Base-by-base conservation (phyloP, 1,140 invertebrate species). In the Euwallacea similis region DNA sequence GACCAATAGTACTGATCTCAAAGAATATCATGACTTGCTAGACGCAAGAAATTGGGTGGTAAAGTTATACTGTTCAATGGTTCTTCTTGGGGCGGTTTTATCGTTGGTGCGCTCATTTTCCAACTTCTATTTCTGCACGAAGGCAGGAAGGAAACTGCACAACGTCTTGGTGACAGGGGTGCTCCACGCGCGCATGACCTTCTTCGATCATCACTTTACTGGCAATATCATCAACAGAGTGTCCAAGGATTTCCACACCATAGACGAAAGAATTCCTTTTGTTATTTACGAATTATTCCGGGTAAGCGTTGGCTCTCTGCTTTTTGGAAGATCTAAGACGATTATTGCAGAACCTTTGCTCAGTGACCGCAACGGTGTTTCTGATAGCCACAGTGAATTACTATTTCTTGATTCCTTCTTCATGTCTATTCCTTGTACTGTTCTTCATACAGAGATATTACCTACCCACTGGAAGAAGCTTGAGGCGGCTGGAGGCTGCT, bases 401-500 rank as follows among this genome's bases (percentile, higher is more conserved):
- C 16, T 60, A 43, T 9, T 76, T 74, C 21, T n/a, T 74, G 11
- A 50, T 74, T 21, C 67, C 88, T 10, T 82, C 85, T 2, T 42
- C 84, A 1, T 77, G 86, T 33, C 78, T 91, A 3, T 80, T 81
- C 11, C 66, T 85, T 3, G 59, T 88, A 7, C 86, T 90, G 72
- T 78, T 84, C n/a, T 77, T 84, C n/a, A 75, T 89, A 9, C 72
- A 88, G 61, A 78, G 78, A 47, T 86, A 87, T 74, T 91, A 90
- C 78, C 77, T 91, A 7, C 77, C 79, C n/a, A 88, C 88, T 7
- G 88, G 89, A 2, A 79, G 88, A 69, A 88, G 87, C 77, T 77
- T 90, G 10, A 90, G 90, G 77, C 79, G 88, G 71, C 79, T 90
- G 9, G 89, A 91, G 79, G 86, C 87, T 71, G 85, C 85, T 64